Percentiles rank a stretch among this genome's conserved stretches.
Evolutionary conservation across 2,113 vertebrate species (phyloP).

Genomic region (Struthio camelus): DNA sequence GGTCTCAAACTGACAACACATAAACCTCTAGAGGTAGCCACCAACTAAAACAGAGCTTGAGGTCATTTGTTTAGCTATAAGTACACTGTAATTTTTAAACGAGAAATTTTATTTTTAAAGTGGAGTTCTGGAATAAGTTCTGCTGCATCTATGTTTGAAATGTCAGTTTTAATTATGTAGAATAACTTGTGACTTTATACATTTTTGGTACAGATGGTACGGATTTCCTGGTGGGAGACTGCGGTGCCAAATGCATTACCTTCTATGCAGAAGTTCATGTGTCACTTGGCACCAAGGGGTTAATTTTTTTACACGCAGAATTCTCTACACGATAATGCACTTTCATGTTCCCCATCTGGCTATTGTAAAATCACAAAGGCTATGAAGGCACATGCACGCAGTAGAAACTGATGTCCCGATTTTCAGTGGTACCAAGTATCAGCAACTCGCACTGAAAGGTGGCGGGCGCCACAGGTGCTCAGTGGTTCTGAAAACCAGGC

Average conservation of each 20-base stretch:
- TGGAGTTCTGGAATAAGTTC: conserved; percentile 34
- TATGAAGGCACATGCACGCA: conserved; percentile 38
- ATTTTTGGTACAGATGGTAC: conserved; percentile 48
- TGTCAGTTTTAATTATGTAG: conserved; percentile 41
- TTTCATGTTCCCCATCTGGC: conserved; percentile 43
- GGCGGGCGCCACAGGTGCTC: conserved; percentile 18
- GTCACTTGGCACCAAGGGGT: conserved; percentile 62
- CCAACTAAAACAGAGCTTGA: conserved; percentile 54
- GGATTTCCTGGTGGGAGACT: conserved; percentile 56
- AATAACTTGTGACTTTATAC: conserved; percentile 41
- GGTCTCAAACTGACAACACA: conserved; percentile 69
- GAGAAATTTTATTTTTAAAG: conserved; percentile 21
- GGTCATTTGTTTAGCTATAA: conserved; percentile 53
- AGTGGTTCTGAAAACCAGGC: background rate
- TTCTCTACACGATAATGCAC: conserved; percentile 73
- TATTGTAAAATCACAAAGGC: conserved; percentile 51
- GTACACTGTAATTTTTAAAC: conserved; percentile 19
- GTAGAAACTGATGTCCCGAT: conserved; percentile 28
- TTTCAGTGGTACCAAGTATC: background rate
- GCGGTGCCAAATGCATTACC: conserved; percentile 44
- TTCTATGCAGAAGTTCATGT: background rate
- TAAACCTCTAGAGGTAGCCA: conserved; percentile 49
- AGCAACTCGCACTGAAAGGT: background rate
- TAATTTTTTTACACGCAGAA: conserved; percentile 43
- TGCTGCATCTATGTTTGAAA: conserved; percentile 24